These are phyloP conservation scores for Tachysurus vachellii DNA, from an alignment of 2,113 vertebrate genomes.

Conservation along the genomic window DNA sequence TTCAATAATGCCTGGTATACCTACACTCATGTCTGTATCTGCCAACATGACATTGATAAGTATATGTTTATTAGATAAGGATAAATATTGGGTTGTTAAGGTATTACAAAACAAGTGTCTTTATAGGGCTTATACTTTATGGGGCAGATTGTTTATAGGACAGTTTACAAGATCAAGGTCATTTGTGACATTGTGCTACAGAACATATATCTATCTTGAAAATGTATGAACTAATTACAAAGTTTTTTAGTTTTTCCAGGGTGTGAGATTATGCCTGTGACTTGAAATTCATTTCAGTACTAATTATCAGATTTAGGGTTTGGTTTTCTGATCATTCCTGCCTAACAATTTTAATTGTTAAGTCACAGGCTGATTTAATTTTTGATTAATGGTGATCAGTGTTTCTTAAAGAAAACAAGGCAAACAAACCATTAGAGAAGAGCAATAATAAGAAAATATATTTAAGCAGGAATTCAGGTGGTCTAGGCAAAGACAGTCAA, in stretches of 20 bases:
- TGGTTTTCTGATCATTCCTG: not conserved
- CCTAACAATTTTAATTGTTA: not conserved
- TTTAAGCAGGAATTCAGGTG: not conserved
- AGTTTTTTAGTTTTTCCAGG: not conserved
- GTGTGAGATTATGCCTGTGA: not conserved
- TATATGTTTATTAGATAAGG: not conserved
- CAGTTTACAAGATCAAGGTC: not conserved
- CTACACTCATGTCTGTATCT: too few relatives aligned
- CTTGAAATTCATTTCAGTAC: not conserved
- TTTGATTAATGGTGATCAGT: not conserved
- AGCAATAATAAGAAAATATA: not conserved
- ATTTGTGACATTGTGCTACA: not conserved
- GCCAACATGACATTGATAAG: not conserved
- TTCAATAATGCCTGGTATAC: too few relatives aligned
- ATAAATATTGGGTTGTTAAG: not conserved
- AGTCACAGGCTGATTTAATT: not conserved
- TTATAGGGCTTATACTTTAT: not conserved
- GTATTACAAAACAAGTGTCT: not conserved
- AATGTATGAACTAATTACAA: not conserved
- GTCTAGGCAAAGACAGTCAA: not conserved
- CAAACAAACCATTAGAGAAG: not conserved
- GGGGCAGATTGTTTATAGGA: not conserved
- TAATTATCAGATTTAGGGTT: not conserved
- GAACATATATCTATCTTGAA: not conserved
- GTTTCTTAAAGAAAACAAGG: not conserved